Evolutionary conservation across 2,113 vertebrate genomes (phyloP), one percentile per base, ranked within the genome.

Genomic region (Malurus cyaneus): DNA sequence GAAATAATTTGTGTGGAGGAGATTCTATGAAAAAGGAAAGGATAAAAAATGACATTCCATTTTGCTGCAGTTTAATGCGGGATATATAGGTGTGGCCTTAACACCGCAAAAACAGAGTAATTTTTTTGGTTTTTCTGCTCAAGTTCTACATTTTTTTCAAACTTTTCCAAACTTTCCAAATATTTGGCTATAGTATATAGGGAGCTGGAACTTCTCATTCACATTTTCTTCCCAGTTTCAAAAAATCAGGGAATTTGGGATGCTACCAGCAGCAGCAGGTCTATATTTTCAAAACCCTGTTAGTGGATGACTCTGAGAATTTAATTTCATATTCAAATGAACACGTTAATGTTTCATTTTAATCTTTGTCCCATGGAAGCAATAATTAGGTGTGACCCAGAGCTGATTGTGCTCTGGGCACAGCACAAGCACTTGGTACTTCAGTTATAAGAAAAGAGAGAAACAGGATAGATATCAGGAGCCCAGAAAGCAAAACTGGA

Each of bases 101-200:
- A 64, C 29, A 65, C 0, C 36, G 2, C 2, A 4, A 14, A 28
- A 21, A 39, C 14, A 4, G 3, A 23, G 23, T 5, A 15, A 15
- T 44, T 44, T 44, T 32, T 1, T 3, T 8, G 0, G 5, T 18
- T 57, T 36, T 81, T 46, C 18, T 7, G 0, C 26, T 46, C 11
- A 49, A 25, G 5, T 53, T 83, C 9, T 3, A 28, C 2, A 5
- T 47, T 56, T 70, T 56, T 69, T 50, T 1, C 6, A 18, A 23
- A 23, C 11, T 41, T 60, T 74, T 59, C 9, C 8, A 85, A 2
- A 14, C 5, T 41, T 80, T 57, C 12, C 2, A 3, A 29, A 26
- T 44, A n/a, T 60, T 65, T 80, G 17, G 2, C 28, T 13, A 14
- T 1, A 0, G 0, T 46, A 4, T 49, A 25, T 41, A 54, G 8